Conservation (phyloP, 37 sponge, comb jelly and placozoan species). For the Agelas oroides region DNA sequence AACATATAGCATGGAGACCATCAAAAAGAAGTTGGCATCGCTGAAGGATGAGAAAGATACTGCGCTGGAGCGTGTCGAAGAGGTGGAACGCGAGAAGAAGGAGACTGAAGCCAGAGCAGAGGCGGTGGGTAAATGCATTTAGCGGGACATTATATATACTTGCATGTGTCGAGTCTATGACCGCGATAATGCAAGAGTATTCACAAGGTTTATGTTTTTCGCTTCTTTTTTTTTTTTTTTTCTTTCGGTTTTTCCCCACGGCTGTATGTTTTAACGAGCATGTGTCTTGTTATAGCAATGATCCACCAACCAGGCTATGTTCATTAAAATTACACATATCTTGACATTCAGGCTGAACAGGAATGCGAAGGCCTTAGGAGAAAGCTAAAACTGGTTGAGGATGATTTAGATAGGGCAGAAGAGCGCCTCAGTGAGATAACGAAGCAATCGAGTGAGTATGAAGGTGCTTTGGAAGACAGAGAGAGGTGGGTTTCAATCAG, state of each 20-base stretch:
- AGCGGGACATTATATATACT: no score
- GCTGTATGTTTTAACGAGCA: no score
- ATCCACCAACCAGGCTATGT: no score
- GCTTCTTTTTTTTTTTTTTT: no score
- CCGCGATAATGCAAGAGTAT: no score
- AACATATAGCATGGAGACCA: slow-evolving; percentile 41
- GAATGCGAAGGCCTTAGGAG: slow-evolving; percentile 19
- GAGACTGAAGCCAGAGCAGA: slow-evolving; percentile 46
- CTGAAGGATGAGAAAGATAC: slow-evolving; percentile 54
- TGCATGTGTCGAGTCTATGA: no score
- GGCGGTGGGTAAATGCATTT: slow-evolving; percentile 13
- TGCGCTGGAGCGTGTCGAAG: slow-evolving; percentile 13
- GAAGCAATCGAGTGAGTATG: background rate
- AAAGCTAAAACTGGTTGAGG: slow-evolving; percentile 49
- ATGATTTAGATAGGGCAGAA: slow-evolving; percentile 65
- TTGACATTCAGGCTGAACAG: slow-evolving; percentile 51
- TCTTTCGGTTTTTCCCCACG: no score
- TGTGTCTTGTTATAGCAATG: no score
- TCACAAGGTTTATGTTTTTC: no score
- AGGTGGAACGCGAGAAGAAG: slow-evolving; percentile 15
- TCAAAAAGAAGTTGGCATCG: slow-evolving; percentile 57
- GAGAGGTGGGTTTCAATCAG: slow-evolving; percentile 5
- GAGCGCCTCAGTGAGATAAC: background rate
- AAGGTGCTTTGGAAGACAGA: background rate
- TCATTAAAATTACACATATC: no score